A percentile compares a stretch with the other conserved stretches of the same genome.
Evolutionary conservation across 2,113 vertebrate genomes (phyloP).

Genomic region (Siniperca chuatsi): DNA sequence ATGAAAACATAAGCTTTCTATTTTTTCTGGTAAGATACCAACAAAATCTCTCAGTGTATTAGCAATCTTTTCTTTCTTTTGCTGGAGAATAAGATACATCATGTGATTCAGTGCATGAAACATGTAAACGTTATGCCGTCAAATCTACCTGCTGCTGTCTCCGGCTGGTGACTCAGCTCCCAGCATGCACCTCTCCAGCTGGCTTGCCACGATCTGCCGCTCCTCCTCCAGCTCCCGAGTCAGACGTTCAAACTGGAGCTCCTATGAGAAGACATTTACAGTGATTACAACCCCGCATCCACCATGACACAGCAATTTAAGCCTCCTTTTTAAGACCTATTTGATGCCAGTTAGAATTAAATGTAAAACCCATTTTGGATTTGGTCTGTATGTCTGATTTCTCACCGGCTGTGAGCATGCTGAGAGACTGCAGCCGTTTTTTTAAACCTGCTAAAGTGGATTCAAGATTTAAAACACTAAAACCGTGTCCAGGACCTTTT

Average conservation of each 20-base stretch:
- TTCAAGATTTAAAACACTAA: constrained; percentile 40
- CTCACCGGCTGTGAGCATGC: constrained; percentile 33
- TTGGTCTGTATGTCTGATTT: constrained; percentile 44
- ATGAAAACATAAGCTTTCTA: too few relatives aligned
- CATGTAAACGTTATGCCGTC: accelerated
- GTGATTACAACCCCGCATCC: constrained; percentile 40
- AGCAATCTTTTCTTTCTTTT: not conserved
- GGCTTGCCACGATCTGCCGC: constrained; percentile 99
- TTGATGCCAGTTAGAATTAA: constrained; percentile 64
- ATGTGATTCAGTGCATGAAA: not conserved
- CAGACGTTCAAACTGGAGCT: constrained; percentile 98
- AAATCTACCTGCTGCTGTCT: constrained; percentile 94
- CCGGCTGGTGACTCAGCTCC: constrained; percentile 96
- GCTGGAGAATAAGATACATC: not conserved
- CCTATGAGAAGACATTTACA: constrained; percentile 84
- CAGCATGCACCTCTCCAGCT: constrained; percentile 99
- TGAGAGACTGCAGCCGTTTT: constrained; percentile 8
- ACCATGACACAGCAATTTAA: constrained; percentile 20
- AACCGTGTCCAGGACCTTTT: constrained; percentile 23
- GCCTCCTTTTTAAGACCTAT: constrained; percentile 40
- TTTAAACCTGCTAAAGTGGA: constrained; percentile 29
- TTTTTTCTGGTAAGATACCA: not conserved
- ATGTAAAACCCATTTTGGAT: constrained; percentile 44
- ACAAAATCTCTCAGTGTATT: too few relatives aligned
- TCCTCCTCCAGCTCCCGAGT: constrained; percentile 99